These are phyloP conservation scores for Cheilosia impressa DNA, from an alignment of 2,888 invertebrate genomes.

Conservation along the genomic window DNA sequence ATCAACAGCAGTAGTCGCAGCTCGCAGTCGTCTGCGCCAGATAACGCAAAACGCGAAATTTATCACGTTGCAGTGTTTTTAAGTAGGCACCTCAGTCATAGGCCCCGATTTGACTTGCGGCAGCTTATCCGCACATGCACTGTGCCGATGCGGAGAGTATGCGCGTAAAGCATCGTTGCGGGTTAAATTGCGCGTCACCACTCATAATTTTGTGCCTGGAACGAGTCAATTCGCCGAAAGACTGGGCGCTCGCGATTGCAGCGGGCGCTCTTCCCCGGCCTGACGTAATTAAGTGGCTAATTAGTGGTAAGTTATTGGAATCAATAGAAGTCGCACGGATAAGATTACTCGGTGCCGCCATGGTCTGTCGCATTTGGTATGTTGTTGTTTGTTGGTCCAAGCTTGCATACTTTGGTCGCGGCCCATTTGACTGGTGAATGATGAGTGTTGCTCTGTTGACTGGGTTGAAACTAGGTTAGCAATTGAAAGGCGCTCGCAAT, in stretches of 20 bases:
- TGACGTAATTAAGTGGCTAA: constrained; percentile 70
- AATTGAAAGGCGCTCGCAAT: constrained; percentile 39
- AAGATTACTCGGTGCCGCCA: constrained; percentile 49
- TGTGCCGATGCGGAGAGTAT: neutral
- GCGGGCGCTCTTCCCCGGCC: constrained; percentile 19
- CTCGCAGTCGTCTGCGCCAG: constrained; percentile 41
- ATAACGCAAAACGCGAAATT: constrained; percentile 65
- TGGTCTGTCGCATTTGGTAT: constrained; percentile 6
- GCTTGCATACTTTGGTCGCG: constrained; percentile 23
- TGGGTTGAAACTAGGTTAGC: constrained; percentile 42
- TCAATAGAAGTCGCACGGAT: constrained; percentile 70
- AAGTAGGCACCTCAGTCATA: constrained; percentile 35
- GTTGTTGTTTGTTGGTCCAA: constrained; percentile 35
- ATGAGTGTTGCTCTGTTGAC: constrained; percentile 61
- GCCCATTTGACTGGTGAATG: constrained; percentile 63
- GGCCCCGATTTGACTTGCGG: neutral
- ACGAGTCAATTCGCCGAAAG: constrained; percentile 45
- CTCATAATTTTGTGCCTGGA: constrained; percentile 64
- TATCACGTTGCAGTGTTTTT: constrained; percentile 45
- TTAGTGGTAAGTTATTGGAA: constrained; percentile 74
- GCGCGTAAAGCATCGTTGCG: constrained; percentile 21
- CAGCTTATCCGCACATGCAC: no score
- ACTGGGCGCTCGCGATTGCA: neutral
- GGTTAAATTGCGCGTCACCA: constrained; percentile 60
- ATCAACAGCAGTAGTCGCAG: constrained; percentile 25